Evolutionary conservation across 2,888 invertebrate genomes (phyloP).

Genomic region (Apamea anceps): DNA sequence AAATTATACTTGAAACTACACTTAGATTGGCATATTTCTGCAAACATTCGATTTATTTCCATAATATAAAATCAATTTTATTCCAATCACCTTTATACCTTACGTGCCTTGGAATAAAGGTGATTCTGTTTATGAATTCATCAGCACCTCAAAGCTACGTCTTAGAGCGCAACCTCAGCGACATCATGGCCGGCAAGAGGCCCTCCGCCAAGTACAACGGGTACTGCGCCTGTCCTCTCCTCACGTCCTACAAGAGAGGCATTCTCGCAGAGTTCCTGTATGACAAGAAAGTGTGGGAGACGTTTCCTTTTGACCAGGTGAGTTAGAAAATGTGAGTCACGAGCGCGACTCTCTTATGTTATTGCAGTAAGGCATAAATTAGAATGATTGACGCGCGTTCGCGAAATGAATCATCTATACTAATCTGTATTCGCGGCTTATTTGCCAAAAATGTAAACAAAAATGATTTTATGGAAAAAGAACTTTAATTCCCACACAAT

Average conservation of each 20-base stretch:
- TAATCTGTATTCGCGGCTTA: too few relatives aligned
- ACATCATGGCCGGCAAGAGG: conserved; percentile 91
- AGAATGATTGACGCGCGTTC: not conserved
- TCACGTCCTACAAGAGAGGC: conserved; percentile 94
- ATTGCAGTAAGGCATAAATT: not conserved
- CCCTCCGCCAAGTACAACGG: conserved; percentile 93
- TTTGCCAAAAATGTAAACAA: too few relatives aligned
- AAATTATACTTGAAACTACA: too few relatives aligned
- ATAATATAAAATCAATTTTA: not conserved
- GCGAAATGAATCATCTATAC: not conserved
- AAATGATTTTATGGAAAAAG: too few relatives aligned
- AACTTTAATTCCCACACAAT: too few relatives aligned
- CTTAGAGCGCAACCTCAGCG: conserved; percentile 92
- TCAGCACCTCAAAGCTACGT: conserved; percentile 95
- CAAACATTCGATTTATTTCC: not conserved
- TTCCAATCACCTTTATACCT: not conserved
- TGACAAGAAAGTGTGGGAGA: conserved; percentile 94
- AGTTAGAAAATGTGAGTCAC: conserved; percentile 66
- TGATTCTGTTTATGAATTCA: conserved; percentile 50
- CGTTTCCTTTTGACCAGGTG: conserved; percentile 96
- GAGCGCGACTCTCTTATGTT: not conserved
- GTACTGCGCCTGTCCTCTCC: conserved; percentile 98
- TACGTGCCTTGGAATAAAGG: too few relatives aligned
- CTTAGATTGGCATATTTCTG: too few relatives aligned
- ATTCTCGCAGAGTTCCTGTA: conserved; percentile 98